A percentile compares a stretch with the other conserved stretches of the same genome.
These are phyloP conservation scores for Xiphophorus birchmanni DNA, from an alignment of 2,797 vertebrate genomes.

Conservation along the genomic window DNA sequence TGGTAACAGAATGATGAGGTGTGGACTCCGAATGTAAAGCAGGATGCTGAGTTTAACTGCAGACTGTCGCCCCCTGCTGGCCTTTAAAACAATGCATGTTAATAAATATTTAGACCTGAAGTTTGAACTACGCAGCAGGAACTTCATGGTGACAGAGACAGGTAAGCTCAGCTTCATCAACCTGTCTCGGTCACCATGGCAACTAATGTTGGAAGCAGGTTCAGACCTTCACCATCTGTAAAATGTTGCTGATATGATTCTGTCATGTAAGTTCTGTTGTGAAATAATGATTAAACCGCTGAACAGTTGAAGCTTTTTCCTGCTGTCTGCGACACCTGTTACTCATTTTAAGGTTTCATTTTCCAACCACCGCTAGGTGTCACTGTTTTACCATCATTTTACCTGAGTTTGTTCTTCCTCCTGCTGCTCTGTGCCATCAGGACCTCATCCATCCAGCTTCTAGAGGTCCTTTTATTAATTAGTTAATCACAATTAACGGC, in stretches of 20 bases:
- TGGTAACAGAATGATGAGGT: constrained; percentile 2
- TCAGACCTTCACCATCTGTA: neutral
- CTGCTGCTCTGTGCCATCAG: neutral
- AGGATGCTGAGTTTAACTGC: neutral
- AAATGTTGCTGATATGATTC: neutral
- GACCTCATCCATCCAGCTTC: neutral
- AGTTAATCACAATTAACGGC: too few relatives aligned
- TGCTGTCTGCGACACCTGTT: neutral
- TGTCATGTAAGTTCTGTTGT: neutral
- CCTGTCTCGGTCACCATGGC: neutral
- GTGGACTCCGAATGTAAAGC: neutral
- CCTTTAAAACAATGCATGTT: neutral
- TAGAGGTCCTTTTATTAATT: neutral
- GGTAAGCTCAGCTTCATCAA: neutral
- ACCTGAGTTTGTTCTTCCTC: neutral
- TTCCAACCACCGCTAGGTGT: neutral
- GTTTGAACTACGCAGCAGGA: neutral
- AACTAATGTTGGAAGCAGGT: neutral
- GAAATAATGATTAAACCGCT: constrained; percentile 24
- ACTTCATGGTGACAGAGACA: neutral
- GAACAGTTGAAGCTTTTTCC: neutral
- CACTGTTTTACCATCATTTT: neutral
- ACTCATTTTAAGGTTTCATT: neutral
- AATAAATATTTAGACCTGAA: neutral
- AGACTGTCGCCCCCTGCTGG: neutral